Evolutionary conservation across 53 echinoderm and acorn worm genomes (phyloP), one percentile per base, ranked within the genome.

Genomic region (Luidia sarsii): DNA sequence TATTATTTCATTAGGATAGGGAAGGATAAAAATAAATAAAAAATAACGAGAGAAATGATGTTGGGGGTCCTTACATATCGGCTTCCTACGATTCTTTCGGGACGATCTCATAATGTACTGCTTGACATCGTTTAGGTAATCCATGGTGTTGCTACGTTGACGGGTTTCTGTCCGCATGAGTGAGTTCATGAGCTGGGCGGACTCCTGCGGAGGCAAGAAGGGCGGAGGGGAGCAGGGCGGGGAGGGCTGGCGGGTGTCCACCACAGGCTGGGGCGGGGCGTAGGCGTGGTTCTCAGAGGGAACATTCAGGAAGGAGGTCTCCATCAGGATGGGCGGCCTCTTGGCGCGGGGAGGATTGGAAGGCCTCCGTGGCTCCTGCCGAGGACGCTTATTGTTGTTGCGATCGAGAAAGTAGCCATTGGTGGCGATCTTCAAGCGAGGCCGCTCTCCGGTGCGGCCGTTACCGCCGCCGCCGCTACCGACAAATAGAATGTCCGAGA

Each of bases 251-350:
- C 23, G 49, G 11, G 25, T 71, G 9, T 69, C 41, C 38, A 41
- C 18, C 46, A 60, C 60, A 29, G 61, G 77, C 32, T 39, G 30
- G 0, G 77, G 77, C 1, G 77, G 77, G 20, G 41, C 77, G n/a
- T 46, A 38, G 29, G 18, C 21, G 60, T 77, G 61, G 20, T 82
- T 80, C 36, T 87, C 87, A 0, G 87, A 80, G 64, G 77, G 70
- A 65, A 79, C 68, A 53, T 91, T 91, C 53, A 91, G 36, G 56
- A 91, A 91, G 0, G 87, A 91, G 18, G 91, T 91, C 71, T 91
- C 91, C 66, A 87, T 87, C 22, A 87, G 60, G 4, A 87, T 69
- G 43, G 83, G 71, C 16, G 33, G 53, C 39, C 68, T 79, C 71
- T 80, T 80, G 33, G 61, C 27, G 20, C 48, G 27, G n/a, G 73